phyloP scores from a whole-genome alignment of 2,888 invertebrate genomes.

The Uloborus plumipes region DNA sequence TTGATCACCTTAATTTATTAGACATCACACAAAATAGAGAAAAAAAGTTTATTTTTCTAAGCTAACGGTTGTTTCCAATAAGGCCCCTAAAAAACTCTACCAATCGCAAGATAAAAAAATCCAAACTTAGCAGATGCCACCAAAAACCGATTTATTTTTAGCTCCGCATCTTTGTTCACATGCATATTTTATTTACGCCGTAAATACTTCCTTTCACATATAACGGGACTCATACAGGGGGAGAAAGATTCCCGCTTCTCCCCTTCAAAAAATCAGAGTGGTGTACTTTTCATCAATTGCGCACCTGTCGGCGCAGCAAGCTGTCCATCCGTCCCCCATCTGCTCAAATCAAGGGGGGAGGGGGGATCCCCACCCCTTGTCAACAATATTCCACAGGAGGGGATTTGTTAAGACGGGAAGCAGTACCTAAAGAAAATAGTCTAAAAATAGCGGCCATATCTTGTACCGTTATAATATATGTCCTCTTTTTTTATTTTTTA shows the following conservation, averaged over 20 bases:
- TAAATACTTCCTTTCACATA: conserved; percentile 29
- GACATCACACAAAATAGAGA: too few species aligned
- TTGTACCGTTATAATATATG: conserved; percentile 48
- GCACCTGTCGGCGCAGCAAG: conserved; percentile 54
- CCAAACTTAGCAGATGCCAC: too few species aligned
- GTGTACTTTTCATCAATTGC: conserved; percentile 32
- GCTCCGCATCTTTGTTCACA: conserved; percentile 27
- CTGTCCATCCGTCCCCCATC: conserved; percentile 42
- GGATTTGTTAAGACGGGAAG: conserved; percentile 54
- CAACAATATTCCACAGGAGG: conserved; percentile 40
- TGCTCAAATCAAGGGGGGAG: conserved; percentile 7
- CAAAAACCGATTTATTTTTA: conserved; percentile 8
- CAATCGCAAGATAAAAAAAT: too few species aligned
- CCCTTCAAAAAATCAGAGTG: conserved; percentile 16
- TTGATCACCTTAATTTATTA: too few species aligned
- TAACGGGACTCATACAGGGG: conserved; percentile 38
- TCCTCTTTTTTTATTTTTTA: conserved; percentile 10
- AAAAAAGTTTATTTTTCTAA: too few species aligned
- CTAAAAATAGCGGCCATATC: conserved; percentile 49
- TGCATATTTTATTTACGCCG: conserved; percentile 44
- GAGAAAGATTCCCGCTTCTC: conserved; percentile 6
- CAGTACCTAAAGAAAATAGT: conserved; percentile 41
- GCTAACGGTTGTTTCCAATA: too few species aligned
- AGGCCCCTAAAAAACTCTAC: too few species aligned
- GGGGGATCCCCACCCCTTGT: conserved; percentile 22